Evolutionary conservation across 2,888 invertebrate species (phyloP), one percentile per base, ranked within the genome.

Genomic region (Rhagophthalmus giganteus): DNA sequence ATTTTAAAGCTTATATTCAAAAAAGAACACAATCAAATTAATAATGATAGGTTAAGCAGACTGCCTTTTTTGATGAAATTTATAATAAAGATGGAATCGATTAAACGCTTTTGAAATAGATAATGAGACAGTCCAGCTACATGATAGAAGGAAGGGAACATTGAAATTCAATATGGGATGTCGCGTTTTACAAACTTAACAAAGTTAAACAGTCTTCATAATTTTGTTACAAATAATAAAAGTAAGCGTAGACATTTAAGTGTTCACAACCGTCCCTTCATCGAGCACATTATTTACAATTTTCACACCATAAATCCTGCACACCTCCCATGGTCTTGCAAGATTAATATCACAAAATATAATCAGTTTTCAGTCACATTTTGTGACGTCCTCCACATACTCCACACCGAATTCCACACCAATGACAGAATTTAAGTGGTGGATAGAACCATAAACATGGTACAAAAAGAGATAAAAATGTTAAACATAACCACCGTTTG

Each of bases 391-490:
- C 93, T 44, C 94, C 95, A 65, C 93, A 92, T 47, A 89, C 72
- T 51, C 87, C 87, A 68, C 92, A 90, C 41, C 83, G 81, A 55
- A 88, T 81, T 39, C 91, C 91, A 66, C 90, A 87, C 77, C 84
- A 82, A 76, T 94, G 94, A 68, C 88, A 86, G 64, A 89, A 86
- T 65, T 87, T 86, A 57, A 95, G 80, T 51, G 94, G 93, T 65
- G 88, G 84, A 79, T 96, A 96, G 77, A 93, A 90, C 83, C 95
- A 96, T 66, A 97, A 80, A 76, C 96, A 96, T 61, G 96, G 96
- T 68, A 95, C 88, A 63, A 95, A 78, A 58, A 94, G 76, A 51
- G 91, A 90, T 42, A 96, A 82, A 54, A 95, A 79, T 15, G 91
- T 85, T 61, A 96, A 77, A 47, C 91, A 90, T 59, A 90, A 73